phyloP scores from a whole-genome alignment of 2,888 invertebrate genomes.

The Halocaridina rubra region DNA sequence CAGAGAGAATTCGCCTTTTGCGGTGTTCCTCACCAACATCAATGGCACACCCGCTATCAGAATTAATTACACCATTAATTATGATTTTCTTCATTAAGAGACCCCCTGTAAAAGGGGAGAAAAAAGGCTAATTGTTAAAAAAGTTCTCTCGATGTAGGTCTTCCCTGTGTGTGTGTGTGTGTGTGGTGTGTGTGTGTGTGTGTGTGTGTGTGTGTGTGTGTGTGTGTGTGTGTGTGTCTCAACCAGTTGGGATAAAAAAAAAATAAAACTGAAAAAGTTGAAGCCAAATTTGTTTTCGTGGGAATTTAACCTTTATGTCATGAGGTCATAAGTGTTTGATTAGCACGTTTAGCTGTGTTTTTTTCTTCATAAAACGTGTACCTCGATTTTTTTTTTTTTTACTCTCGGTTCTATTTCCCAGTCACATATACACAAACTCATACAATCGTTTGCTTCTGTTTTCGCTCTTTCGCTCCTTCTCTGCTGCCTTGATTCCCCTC shows the following conservation, averaged over 20 bases:
- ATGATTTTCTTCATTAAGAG: conserved; percentile 61
- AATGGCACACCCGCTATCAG: conserved; percentile 56
- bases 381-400: neutral
- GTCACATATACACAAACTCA: neutral
- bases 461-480: neutral
- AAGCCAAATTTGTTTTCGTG: too few species aligned
- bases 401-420: neutral
- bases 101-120: neutral
- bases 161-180: conserved; percentile 27
- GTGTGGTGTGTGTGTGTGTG: conserved; percentile 2
- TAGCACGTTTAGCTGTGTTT: neutral
- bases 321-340: conserved; percentile 22
- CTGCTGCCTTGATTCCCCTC: neutral
- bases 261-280: too few species aligned
- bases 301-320: conserved; percentile 1
- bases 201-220: neutral
- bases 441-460: neutral
- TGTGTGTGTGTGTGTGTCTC: too few species aligned
- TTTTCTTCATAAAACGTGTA: conserved; percentile 27
- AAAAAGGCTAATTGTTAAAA: conserved; percentile 60
- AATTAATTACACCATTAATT: conserved; percentile 62
- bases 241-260: too few species aligned
- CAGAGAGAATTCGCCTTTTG: too few species aligned
- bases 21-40: too few species aligned
- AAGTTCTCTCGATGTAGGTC: conserved; percentile 56